Evolutionary conservation across 2,113 vertebrate genomes (phyloP).

Genomic region (Recurvirostra avosetta): DNA sequence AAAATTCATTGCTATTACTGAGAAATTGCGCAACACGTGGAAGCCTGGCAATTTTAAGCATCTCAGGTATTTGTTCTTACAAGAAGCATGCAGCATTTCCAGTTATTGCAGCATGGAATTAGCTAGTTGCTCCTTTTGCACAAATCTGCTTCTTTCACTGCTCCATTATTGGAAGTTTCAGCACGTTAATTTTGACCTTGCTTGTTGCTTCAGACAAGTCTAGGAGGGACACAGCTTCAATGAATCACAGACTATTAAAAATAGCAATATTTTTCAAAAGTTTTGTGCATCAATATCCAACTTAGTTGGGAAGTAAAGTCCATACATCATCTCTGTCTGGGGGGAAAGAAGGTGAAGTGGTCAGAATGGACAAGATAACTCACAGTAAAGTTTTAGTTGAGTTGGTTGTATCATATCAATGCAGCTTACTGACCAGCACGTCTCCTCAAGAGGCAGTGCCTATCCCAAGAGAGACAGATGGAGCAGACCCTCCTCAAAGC

Average conservation of each 20-base stretch:
- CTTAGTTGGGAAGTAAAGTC: neutral
- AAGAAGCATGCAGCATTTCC: neutral
- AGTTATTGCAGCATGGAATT: neutral
- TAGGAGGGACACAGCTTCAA: neutral
- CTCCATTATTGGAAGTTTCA: neutral
- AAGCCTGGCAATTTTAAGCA: neutral
- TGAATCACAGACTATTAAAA: neutral
- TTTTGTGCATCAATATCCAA: neutral
- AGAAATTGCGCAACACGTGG: neutral
- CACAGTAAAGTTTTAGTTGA: neutral
- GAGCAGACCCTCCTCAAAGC: neutral
- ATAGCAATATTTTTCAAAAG: neutral
- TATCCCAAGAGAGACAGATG: no score
- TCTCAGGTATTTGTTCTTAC: neutral
- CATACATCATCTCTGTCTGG: rapidly evolving
- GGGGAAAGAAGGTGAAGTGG: no score
- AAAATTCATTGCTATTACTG: neutral
- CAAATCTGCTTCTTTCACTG: neutral
- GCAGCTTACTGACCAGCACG: neutral
- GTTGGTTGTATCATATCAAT: neutral
- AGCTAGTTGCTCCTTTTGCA: neutral
- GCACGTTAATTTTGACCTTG: neutral
- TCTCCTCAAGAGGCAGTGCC: neutral
- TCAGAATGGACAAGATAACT: neutral
- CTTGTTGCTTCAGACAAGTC: neutral